Conservation (phyloP, 2,797 vertebrate species). For the Rhabdophis nuchalis region DNA sequence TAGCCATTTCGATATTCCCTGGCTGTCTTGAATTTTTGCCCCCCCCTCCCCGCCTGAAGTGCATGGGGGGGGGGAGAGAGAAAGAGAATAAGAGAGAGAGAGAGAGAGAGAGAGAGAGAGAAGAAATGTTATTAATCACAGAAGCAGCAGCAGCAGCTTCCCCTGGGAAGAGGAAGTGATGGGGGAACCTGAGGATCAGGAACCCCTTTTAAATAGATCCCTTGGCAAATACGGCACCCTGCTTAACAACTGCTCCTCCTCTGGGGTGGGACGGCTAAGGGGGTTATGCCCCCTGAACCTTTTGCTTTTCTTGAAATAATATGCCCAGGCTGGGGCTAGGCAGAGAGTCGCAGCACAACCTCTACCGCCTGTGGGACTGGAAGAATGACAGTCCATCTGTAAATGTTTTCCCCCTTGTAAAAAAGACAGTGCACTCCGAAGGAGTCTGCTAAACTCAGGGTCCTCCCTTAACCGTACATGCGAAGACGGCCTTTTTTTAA, state of each 20-base stretch:
- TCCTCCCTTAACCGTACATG: neutral
- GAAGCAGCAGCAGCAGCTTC: constrained; percentile 59
- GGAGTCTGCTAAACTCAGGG: constrained; percentile 25
- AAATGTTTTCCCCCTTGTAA: neutral
- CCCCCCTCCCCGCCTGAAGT: constrained; percentile 36
- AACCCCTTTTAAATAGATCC: constrained; percentile 53
- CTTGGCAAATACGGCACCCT: constrained; percentile 37
- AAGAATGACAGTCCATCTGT: constrained; percentile 31
- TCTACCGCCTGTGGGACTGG: constrained; percentile 19
- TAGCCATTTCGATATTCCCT: neutral
- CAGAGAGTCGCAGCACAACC: constrained; percentile 46
- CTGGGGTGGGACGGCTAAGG: constrained; percentile 27
- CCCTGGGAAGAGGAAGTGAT: constrained; percentile 65
- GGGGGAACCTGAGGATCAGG: constrained; percentile 60
- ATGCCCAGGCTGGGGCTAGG: constrained; percentile 41
- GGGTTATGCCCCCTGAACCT: constrained; percentile 35
- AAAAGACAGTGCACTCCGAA: neutral
- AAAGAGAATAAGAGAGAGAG: too few relatives aligned
- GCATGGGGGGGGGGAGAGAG: constrained; percentile 23
- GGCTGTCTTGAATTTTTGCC: neutral
- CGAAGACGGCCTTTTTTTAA: constrained; percentile 48
- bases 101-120: neutral
- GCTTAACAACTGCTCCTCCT: constrained; percentile 34
- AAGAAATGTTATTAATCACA: constrained; percentile 61
- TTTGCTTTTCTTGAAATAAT: constrained; percentile 53